phyloP scores from a whole-genome alignment of 2,797 vertebrate species.

The Brachyrhaphis roseni region DNA sequence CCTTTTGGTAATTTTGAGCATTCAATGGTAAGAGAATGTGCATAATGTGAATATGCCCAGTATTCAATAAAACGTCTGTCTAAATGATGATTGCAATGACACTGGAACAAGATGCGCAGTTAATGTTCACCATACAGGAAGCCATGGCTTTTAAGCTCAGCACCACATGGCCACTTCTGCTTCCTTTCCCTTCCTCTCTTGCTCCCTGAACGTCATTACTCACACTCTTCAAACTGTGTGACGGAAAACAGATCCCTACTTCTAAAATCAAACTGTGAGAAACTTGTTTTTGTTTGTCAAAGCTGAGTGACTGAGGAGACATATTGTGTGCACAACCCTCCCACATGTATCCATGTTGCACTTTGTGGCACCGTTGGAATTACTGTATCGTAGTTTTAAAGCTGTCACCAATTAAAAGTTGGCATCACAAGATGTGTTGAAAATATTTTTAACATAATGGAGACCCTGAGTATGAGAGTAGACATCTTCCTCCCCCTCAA shows the following conservation, averaged over 20 bases:
- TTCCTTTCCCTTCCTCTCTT: conserved; percentile 54
- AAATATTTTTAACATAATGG: conserved; percentile 55
- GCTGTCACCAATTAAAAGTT: conserved; percentile 63
- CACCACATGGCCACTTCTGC: conserved; percentile 39
- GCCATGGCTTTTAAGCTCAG: conserved; percentile 25
- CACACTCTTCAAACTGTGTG: conserved; percentile 21
- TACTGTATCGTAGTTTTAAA: conserved; percentile 35
- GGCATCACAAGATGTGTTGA: conserved; percentile 56
- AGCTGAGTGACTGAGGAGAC: conserved; percentile 49
- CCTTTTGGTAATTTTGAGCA: neutral
- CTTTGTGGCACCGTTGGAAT: conserved; percentile 46
- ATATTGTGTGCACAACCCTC: conserved; percentile 41
- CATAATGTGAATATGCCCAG: neutral
- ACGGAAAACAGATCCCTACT: conserved; percentile 31
- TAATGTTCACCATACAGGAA: conserved; percentile 46
- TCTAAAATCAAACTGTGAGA: conserved; percentile 36
- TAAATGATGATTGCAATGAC: neutral
- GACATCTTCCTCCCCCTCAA: conserved; percentile 60
- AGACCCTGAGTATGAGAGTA: conserved; percentile 37
- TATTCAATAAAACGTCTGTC: neutral
- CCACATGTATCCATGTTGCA: conserved; percentile 50
- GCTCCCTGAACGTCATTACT: conserved; percentile 24
- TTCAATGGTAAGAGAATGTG: neutral
- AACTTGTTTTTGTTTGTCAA: conserved; percentile 40
- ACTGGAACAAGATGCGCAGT: conserved; percentile 37